phyloP scores from a whole-genome alignment of 2,888 invertebrate genomes.

The Gastracanthus pulcherrimus region DNA sequence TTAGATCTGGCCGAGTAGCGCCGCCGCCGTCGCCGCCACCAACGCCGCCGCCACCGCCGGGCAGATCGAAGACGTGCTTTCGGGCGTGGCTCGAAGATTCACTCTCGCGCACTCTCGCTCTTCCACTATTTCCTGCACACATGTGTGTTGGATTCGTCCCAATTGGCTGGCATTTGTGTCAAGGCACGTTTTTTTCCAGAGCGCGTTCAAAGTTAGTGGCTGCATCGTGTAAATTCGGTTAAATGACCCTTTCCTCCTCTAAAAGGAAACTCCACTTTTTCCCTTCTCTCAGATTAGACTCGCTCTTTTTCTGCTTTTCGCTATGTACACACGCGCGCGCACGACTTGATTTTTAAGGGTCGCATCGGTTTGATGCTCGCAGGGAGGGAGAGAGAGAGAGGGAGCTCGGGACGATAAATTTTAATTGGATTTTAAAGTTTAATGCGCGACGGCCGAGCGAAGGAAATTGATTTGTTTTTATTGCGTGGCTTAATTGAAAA shows the following conservation, averaged over 20 bases:
- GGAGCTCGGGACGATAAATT: constrained; percentile 15
- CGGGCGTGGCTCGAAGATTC: constrained; percentile 37
- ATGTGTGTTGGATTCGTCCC: constrained; percentile 35
- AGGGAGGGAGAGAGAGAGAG: too few species aligned
- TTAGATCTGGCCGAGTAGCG: constrained; percentile 15
- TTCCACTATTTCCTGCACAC: background rate
- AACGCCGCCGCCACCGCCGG: too few species aligned
- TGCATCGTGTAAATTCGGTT: constrained; percentile 16
- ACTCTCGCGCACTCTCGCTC: too few species aligned
- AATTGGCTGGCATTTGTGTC: constrained; percentile 45
- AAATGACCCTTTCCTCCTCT: constrained; percentile 36
- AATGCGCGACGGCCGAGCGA: background rate
- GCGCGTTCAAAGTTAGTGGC: background rate
- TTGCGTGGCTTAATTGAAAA: background rate
- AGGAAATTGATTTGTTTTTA: constrained; percentile 28
- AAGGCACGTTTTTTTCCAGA: constrained; percentile 26
- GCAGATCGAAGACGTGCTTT: constrained; percentile 22
- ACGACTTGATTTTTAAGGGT: background rate
- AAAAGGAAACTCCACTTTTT: too few species aligned
- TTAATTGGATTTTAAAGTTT: constrained; percentile 36
- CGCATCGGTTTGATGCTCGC: background rate
- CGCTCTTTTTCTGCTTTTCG: background rate
- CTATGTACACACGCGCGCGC: too few species aligned
- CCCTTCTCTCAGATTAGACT: too few species aligned
- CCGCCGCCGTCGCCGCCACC: background rate